These are phyloP conservation scores for Keiferia lycopersicella DNA, from an alignment of 2,888 invertebrate species.

Conservation along the genomic window DNA sequence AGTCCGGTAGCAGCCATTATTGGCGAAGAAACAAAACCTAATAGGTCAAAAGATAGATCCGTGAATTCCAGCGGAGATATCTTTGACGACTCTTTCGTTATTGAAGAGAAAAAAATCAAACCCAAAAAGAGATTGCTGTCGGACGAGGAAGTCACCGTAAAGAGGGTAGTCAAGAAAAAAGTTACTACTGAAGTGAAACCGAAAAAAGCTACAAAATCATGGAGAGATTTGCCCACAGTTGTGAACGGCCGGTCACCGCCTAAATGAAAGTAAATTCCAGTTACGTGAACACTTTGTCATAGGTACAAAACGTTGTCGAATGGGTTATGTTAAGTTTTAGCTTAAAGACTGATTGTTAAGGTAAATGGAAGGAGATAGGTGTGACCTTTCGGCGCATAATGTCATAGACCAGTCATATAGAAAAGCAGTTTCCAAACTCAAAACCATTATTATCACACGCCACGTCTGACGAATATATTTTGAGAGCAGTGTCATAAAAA, in stretches of 20 bases:
- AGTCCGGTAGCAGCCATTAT: constrained; percentile 65
- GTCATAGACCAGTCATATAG: no score
- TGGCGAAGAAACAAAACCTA: constrained; percentile 45
- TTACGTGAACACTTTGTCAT: background rate
- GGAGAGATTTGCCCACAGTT: constrained; percentile 63
- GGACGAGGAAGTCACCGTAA: constrained; percentile 59
- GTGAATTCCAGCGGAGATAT: constrained; percentile 67
- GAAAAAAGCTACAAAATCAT: constrained; percentile 45
- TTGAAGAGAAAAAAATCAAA: constrained; percentile 61
- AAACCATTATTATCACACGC: no score
- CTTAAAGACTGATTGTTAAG: constrained; percentile 6
- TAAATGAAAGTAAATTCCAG: constrained; percentile 40
- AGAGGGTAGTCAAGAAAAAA: constrained; percentile 65
- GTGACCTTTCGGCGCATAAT: no score
- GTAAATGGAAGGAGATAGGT: background rate
- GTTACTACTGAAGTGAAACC: constrained; percentile 56
- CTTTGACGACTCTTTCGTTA: constrained; percentile 69
- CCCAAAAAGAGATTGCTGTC: constrained; percentile 61
- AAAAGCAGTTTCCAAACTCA: no score
- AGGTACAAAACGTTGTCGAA: background rate
- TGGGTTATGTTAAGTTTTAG: background rate
- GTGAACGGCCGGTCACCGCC: constrained; percentile 66
- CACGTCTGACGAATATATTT: no score
- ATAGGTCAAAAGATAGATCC: constrained; percentile 39
- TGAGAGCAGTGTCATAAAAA: no score